Percentiles rank a stretch among this genome's conserved stretches.
Evolutionary conservation across 2,113 vertebrate genomes (phyloP).

Genomic region (Phaethornis superciliosus): DNA sequence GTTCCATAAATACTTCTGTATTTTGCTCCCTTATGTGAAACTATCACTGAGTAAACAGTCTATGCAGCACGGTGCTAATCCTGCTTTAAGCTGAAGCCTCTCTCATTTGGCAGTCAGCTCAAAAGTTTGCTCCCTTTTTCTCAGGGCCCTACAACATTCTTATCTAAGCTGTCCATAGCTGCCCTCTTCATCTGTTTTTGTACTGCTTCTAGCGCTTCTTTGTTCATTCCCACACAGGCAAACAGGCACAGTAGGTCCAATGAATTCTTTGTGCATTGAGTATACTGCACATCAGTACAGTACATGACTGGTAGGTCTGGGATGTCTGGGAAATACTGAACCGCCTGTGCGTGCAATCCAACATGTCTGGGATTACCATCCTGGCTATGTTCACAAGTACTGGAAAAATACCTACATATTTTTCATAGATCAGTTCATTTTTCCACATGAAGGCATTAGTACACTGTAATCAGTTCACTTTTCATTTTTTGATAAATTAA

Average conservation of each 20-base stretch:
- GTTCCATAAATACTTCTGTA: neutral
- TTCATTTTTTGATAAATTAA: conserved; percentile 44
- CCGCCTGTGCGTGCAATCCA: conserved; percentile 45
- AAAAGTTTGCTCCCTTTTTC: conserved; percentile 58
- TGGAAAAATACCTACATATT: conserved; percentile 47
- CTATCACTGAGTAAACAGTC: neutral
- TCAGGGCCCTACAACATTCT: conserved; percentile 52
- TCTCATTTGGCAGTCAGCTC: conserved; percentile 15
- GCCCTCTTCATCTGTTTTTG: conserved; percentile 61
- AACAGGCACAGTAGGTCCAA: conserved; percentile 59
- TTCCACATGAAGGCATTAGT: conserved; percentile 43
- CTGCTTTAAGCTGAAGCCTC: conserved; percentile 10
- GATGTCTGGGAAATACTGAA: conserved; percentile 64
- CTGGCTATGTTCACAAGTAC: conserved; percentile 42
- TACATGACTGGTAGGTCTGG: conserved; percentile 44
- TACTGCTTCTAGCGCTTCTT: conserved; percentile 57
- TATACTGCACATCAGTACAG: conserved; percentile 57
- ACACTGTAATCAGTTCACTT: conserved; percentile 32
- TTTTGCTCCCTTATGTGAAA: neutral
- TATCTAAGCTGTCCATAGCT: conserved; percentile 57
- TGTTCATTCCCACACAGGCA: conserved; percentile 60
- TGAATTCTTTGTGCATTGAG: conserved; percentile 69
- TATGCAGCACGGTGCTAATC: neutral
- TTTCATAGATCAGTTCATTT: conserved; percentile 46
- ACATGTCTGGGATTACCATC: conserved; percentile 63